These are phyloP conservation scores for Actinemys pallida DNA, from an alignment of 2,113 vertebrate genomes.

Conservation along the genomic window DNA sequence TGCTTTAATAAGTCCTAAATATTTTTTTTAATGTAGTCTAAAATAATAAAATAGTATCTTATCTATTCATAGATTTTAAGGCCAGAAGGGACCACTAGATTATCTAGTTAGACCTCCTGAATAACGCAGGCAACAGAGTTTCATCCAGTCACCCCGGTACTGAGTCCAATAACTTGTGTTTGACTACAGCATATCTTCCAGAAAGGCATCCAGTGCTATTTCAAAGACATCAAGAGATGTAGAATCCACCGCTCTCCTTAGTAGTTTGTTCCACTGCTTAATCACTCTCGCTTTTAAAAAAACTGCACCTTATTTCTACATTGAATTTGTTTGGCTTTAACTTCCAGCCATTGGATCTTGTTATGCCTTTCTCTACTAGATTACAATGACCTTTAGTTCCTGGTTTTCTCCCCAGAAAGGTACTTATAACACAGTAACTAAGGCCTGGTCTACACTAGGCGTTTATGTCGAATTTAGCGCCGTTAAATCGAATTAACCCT, in stretches of 20 bases:
- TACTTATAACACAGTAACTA: background rate
- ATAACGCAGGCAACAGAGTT: background rate
- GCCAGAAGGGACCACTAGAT: background rate
- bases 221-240: background rate
- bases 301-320: background rate
- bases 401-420: background rate
- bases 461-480: no score
- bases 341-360: background rate
- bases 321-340: background rate
- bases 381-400: background rate
- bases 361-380: background rate
- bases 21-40: background rate
- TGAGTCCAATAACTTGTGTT: background rate
- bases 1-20: background rate
- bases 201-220: background rate
- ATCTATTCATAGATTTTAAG: background rate
- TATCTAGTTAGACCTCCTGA: background rate
- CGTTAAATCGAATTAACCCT: no score
- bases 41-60: background rate
- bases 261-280: background rate
- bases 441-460: no score
- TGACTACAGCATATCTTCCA: background rate
- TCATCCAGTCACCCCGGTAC: background rate
- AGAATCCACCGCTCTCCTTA: background rate
- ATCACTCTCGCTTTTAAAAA: background rate